These are phyloP conservation scores for Dasypolia templi DNA, from an alignment of 2,888 invertebrate species.

Conservation along the genomic window DNA sequence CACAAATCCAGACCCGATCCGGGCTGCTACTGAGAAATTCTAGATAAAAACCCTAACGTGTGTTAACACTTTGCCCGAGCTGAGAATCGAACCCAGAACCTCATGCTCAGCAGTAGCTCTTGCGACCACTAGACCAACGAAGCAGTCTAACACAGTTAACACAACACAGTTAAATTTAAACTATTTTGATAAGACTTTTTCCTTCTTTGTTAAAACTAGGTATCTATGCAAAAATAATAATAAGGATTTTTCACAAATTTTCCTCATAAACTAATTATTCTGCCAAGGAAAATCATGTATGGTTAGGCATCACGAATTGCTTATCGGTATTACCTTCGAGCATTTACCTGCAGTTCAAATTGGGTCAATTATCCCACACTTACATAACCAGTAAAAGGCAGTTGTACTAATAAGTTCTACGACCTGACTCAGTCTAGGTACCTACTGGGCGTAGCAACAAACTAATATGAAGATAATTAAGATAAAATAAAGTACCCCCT, in stretches of 20 bases:
- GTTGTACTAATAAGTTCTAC: neutral
- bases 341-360: constrained; percentile 18
- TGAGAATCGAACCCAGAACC: no score
- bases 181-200: neutral
- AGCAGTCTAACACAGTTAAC: no score
- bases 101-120: no score
- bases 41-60: no score
- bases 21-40: no score
- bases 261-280: neutral
- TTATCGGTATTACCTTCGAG: neutral
- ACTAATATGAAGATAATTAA: neutral
- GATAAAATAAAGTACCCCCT: constrained; percentile 44
- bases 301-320: neutral
- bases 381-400: constrained; percentile 14
- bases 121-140: no score
- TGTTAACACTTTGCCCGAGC: no score
- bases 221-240: neutral
- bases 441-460: constrained; percentile 8
- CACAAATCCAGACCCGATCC: no score
- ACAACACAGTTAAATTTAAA: constrained; percentile 9
- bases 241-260: neutral
- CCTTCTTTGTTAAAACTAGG: no score
- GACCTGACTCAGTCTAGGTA: constrained; percentile 2
- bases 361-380: constrained; percentile 20
- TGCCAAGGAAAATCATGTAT: neutral